Evolutionary conservation across 2,888 invertebrate species (phyloP), one percentile per base, ranked within the genome.

Genomic region (Aphodius granarius): DNA sequence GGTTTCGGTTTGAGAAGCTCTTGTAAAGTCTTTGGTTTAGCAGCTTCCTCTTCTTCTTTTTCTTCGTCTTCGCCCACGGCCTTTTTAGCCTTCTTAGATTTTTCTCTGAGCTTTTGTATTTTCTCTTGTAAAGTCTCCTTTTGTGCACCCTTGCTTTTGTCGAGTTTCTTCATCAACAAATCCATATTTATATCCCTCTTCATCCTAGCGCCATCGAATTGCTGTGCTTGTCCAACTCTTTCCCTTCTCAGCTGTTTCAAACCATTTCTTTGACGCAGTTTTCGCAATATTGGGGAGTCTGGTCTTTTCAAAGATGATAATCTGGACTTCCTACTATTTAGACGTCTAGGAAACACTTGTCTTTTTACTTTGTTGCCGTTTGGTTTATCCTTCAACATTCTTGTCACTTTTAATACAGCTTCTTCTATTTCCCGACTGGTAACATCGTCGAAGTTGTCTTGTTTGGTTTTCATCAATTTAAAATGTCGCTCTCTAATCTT

Each of bases 171-270:
- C 23, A 71, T 71, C 43, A 23, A 13, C 70, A 85, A 71, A 16
- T 83, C 82, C 81, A 85, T 82, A 74, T 85, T 86, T 62, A 86
- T 85, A 64, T 83, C 84, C 22, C 85, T 80, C 43, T 43, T 43
- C 43, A 43, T n/a, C n/a, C 15, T 43, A n/a, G 15, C 18, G 6
- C 15, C 18, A 13, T 43, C 23, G 6, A 21, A 22, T 72, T 20
- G 0, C 21, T 64, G 65, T 72, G 66, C 2, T 71, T 71, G 21
- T 43, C 17, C 6, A 71, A 23, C 19, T 43, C 15, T 4, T 72
- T 23, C 18, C 71, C 17, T 15, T 18, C 62, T 17, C 18, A 62
- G 17, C n/a, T 23, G 43, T 72, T 43, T 43, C 43, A 43, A 43
- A 6, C 17, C 17, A 17, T 63, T 43, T 43, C 13, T 43, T 43